phyloP scores from a whole-genome alignment of 2,797 vertebrate species.

The Manis pentadactyla region DNA sequence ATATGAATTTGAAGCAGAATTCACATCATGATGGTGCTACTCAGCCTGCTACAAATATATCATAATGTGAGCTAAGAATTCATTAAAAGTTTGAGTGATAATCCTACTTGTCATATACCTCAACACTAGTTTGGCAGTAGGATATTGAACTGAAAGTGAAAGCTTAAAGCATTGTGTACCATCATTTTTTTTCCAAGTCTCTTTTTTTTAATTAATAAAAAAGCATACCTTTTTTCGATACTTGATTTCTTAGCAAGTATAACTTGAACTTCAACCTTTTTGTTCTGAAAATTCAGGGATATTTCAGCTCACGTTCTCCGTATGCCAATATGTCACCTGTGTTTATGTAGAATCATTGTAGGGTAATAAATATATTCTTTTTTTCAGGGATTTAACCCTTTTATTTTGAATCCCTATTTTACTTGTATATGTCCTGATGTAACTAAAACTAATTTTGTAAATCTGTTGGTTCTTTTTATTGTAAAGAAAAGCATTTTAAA shows the following conservation, averaged over 20 bases:
- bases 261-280: conserved; percentile 93
- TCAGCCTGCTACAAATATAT: conserved; percentile 93
- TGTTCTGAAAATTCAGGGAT: conserved; percentile 98
- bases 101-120: conserved; percentile 99
- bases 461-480: conserved; percentile 87
- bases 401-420: conserved; percentile 90
- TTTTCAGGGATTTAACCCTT: conserved; percentile 90
- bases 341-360: conserved; percentile 88
- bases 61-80: conserved; percentile 95
- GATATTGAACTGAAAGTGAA: conserved; percentile 90
- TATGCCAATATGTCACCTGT: conserved; percentile 90
- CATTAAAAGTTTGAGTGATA: conserved; percentile 93
- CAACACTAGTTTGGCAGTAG: conserved; percentile 99
- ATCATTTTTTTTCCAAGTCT: conserved; percentile 87
- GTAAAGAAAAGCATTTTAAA: conserved; percentile 89
- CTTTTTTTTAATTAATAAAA: conserved; percentile 81
- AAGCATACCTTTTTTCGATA: conserved; percentile 89
- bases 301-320: conserved; percentile 93
- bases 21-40: conserved; percentile 97
- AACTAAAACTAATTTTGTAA: conserved; percentile 91
- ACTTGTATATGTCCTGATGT: conserved; percentile 88
- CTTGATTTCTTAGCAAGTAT: conserved; percentile 94
- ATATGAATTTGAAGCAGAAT: conserved; percentile 92
- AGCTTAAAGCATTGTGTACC: conserved; percentile 89
- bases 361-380: conserved; percentile 87